Conservation (phyloP, 2,888 invertebrate genomes). For the Harpalus rubripes region DNA sequence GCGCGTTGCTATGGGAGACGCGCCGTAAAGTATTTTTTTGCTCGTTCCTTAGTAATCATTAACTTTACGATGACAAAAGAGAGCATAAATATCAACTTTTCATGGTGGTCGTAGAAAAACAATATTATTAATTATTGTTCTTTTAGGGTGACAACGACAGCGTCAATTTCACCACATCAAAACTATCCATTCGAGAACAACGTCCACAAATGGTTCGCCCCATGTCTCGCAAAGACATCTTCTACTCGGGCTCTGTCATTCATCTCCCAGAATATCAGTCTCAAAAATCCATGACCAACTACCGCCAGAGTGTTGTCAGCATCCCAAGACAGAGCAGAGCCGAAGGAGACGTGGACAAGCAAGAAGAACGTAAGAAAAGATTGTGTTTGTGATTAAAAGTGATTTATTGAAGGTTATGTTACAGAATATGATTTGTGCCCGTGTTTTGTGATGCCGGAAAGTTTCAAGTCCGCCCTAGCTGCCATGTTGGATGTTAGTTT, state of each 20-base stretch:
- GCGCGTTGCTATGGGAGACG: too few species aligned
- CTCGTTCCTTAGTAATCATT: too few species aligned
- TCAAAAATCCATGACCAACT: conserved; percentile 93
- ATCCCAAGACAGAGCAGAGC: conserved; percentile 85
- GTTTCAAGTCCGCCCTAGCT: conserved; percentile 89
- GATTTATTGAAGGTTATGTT: conserved; percentile 71
- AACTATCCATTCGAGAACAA: conserved; percentile 81
- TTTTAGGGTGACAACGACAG: conserved; percentile 83
- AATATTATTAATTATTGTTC: too few species aligned
- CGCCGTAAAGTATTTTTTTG: too few species aligned
- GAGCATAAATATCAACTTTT: too few species aligned
- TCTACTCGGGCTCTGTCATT: conserved; percentile 96
- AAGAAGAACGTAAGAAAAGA: conserved; percentile 82
- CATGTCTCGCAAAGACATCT: conserved; percentile 96
- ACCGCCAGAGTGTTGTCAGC: conserved; percentile 94
- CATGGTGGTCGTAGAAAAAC: too few species aligned
- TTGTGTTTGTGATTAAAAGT: conserved; percentile 35
- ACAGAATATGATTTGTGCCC: conserved; percentile 89
- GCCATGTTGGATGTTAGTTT: conserved; percentile 96
- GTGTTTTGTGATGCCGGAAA: conserved; percentile 87
- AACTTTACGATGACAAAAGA: too few species aligned
- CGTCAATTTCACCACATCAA: conserved; percentile 84
- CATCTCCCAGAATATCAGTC: conserved; percentile 96
- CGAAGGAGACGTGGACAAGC: conserved; percentile 82
- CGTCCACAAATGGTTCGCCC: conserved; percentile 89